phyloP scores from a whole-genome alignment of 1,140 invertebrate species.

The Apocrypta bakeri region DNA sequence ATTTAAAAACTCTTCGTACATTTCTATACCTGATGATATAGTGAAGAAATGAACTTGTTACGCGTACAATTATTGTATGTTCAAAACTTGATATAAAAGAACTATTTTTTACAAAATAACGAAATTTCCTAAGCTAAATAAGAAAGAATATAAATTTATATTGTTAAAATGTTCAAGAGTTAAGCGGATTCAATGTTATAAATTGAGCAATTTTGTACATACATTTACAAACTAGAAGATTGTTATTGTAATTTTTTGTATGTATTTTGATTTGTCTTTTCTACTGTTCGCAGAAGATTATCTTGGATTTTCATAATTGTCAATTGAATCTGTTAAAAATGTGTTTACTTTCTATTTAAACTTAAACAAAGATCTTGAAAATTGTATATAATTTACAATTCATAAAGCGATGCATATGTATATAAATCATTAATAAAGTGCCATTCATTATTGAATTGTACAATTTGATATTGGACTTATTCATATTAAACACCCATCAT shows the following conservation, averaged over 20 bases:
- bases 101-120: constrained; percentile 39
- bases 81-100: constrained; percentile 19
- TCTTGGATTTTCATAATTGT: constrained; percentile 37
- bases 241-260: constrained; percentile 40
- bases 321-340: neutral
- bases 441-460: constrained; percentile 60
- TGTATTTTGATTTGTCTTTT: constrained; percentile 49
- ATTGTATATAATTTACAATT: constrained; percentile 48
- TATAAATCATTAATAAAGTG: constrained; percentile 65
- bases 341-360: constrained; percentile 31
- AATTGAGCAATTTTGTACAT: constrained; percentile 62
- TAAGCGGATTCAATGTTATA: constrained; percentile 48
- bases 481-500: neutral
- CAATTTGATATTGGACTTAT: neutral
- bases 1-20: neutral
- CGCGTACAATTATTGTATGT: constrained; percentile 2
- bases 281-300: constrained; percentile 28
- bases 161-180: constrained; percentile 26
- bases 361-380: constrained; percentile 32
- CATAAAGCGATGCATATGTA: constrained; percentile 57
- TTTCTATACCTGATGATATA: constrained; percentile 28
- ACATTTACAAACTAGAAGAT: constrained; percentile 46
- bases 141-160: constrained; percentile 23
- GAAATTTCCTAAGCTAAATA: constrained; percentile 33
- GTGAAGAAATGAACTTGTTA: constrained; percentile 6